Evolutionary conservation across 2,888 invertebrate species (phyloP), one percentile per base, ranked within the genome.

Genomic region (Dynastes tityus): DNA sequence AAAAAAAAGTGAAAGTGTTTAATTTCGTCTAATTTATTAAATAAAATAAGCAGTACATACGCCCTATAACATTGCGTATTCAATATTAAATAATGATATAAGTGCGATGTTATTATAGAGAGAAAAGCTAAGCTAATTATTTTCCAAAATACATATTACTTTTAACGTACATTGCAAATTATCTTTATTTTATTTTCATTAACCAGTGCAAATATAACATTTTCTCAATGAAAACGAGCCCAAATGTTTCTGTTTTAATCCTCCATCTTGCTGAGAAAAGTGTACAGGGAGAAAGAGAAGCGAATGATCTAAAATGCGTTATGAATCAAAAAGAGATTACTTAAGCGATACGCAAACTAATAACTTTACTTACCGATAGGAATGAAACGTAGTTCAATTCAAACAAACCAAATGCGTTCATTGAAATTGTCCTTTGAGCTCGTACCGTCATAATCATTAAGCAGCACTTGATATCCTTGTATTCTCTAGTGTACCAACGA

Each of bases 381-480:
- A 82, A 82, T 11, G 81, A 81, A 8, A 76, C 70, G 74, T 82
- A 82, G 67, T 82, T 80, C 40, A 82, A 55, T 32, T 79, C 68
- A 49, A 82, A 78, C 6, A 82, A 76, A 4, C 81, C 80, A 27
- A 82, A 63, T 11, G 82, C 82, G 27, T 80, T 81, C 29, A 82
- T 70, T 37, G 73, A 70, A 32, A 78, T 68, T 3, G 71, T 71
- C 51, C 51, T 76, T 51, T 80, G 77, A 32, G 80, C 75, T 68
- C 80, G 67, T 37, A 71, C 27, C 11, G 77, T 81, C 9, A 81
- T 73, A 53, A 82, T 64, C 6, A 77, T 37, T 16, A 82, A 58
- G 9, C 79, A 80, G 49, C 78, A 79, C 40, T 76, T 53, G 1
- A 81, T 61, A 53, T 78, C 70, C 9, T 22, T 68, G 16, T 67